These are phyloP conservation scores for Netelia melanura DNA, from an alignment of 2,888 invertebrate species.

Conservation along the genomic window DNA sequence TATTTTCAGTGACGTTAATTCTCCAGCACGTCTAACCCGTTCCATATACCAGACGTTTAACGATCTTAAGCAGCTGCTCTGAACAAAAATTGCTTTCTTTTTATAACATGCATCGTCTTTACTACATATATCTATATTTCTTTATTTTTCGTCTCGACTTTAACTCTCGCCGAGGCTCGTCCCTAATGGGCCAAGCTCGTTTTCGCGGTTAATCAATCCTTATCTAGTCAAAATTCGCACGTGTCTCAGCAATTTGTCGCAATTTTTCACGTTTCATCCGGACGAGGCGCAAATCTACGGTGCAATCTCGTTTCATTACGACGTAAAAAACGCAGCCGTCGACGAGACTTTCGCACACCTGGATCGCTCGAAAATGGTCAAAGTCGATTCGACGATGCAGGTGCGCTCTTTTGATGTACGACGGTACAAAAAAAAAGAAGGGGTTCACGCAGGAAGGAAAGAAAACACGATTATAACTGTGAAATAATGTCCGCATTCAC, in stretches of 20 bases:
- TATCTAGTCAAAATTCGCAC: constrained; percentile 9
- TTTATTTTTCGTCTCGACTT: background rate
- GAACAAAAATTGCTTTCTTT: constrained; percentile 20
- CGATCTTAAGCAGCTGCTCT: constrained; percentile 62
- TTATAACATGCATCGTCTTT: background rate
- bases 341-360: constrained; percentile 38
- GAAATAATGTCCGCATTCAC: constrained; percentile 53
- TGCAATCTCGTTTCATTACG: background rate
- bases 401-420: constrained; percentile 33
- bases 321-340: background rate
- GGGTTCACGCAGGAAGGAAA: background rate
- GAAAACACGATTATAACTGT: constrained; percentile 41
- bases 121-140: background rate
- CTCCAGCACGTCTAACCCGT: constrained; percentile 25
- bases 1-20: constrained; percentile 63
- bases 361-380: constrained; percentile 32
- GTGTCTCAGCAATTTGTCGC: constrained; percentile 37
- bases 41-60: constrained; percentile 31
- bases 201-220: constrained; percentile 26
- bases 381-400: constrained; percentile 46
- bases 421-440: background rate
- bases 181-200: background rate
- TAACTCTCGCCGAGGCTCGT: background rate
- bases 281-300: background rate
- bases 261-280: constrained; percentile 34